Evolutionary conservation across 2,888 invertebrate species (phyloP).

Genomic region (Plutella xylostella): DNA sequence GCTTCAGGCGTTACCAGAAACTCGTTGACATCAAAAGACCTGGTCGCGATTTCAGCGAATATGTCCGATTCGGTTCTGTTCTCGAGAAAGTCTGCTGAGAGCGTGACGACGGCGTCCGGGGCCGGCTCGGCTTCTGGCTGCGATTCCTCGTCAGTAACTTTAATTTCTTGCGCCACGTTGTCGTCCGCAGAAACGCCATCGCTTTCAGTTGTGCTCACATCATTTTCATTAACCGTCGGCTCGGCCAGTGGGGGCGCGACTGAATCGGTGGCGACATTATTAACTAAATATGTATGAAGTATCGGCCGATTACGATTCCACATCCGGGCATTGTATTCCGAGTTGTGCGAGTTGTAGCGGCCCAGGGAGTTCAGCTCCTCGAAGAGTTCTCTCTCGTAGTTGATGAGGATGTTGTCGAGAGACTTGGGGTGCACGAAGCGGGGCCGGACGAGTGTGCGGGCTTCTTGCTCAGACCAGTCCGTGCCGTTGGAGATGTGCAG

Average conservation of each 20-base stretch:
- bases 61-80: conserved; percentile 49
- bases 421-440: conserved; percentile 78
- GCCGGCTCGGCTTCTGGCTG: conserved; percentile 39
- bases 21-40: conserved; percentile 60
- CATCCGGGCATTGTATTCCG: conserved; percentile 55
- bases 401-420: conserved; percentile 75
- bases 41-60: conserved; percentile 48
- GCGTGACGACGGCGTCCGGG: conserved; percentile 44
- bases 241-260: conserved; percentile 44
- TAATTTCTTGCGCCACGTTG: conserved; percentile 58
- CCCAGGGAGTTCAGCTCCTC: conserved; percentile 80
- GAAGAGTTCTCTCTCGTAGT: conserved; percentile 79
- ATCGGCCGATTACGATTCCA: conserved; percentile 42
- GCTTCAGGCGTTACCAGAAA: conserved; percentile 43
- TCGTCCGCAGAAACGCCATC: conserved; percentile 57
- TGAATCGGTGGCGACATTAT: conserved; percentile 59
- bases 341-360: conserved; percentile 35
- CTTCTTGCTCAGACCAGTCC: conserved; percentile 74
- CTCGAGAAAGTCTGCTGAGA: conserved; percentile 45
- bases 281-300: conserved; percentile 62
- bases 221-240: conserved; percentile 34
- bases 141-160: conserved; percentile 35
- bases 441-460: conserved; percentile 68
- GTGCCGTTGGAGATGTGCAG: conserved; percentile 75
- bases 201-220: conserved; percentile 28